A percentile compares a stretch with the other conserved stretches of the same genome.
These are phyloP conservation scores for Calidris pugnax DNA, from an alignment of 2,113 vertebrate genomes.

Conservation along the genomic window DNA sequence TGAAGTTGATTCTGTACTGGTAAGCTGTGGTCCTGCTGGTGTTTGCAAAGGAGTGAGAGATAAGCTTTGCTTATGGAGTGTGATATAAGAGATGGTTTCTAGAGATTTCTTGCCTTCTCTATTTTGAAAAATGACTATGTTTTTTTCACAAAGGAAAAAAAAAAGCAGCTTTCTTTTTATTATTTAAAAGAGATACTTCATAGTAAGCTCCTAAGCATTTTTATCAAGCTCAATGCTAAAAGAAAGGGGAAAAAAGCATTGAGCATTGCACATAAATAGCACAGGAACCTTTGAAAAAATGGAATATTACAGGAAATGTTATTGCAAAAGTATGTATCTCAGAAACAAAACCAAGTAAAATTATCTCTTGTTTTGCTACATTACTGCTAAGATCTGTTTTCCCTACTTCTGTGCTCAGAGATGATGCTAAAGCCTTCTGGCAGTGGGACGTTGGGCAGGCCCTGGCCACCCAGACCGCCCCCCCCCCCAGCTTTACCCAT, in stretches of 20 bases:
- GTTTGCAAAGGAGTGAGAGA: neutral
- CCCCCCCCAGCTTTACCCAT: too few species aligned
- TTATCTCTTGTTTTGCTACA: neutral
- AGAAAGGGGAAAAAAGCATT: slow-evolving; percentile 41
- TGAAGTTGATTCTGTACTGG: neutral
- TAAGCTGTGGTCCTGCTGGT: neutral
- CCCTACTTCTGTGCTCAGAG: neutral
- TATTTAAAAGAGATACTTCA: neutral
- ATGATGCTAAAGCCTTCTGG: neutral
- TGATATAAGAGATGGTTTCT: neutral
- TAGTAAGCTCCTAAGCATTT: neutral
- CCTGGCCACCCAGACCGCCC: neutral
- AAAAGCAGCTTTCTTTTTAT: neutral
- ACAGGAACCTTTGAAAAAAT: slow-evolving; percentile 39
- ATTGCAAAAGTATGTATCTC: neutral
- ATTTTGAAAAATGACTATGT: neutral
- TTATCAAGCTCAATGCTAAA: slow-evolving; percentile 46
- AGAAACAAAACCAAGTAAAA: neutral
- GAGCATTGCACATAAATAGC: slow-evolving; percentile 3
- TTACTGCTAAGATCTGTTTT: neutral
- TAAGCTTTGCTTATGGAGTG: neutral
- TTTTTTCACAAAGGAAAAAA: slow-evolving; percentile 32
- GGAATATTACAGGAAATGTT: neutral
- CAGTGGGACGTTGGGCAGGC: neutral
- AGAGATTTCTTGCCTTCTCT: slow-evolving; percentile 8